A percentile compares a stretch with the other conserved stretches of the same genome.
phyloP scores from a whole-genome alignment of 2,888 invertebrate genomes.

The Platynereis dumerilii region DNA sequence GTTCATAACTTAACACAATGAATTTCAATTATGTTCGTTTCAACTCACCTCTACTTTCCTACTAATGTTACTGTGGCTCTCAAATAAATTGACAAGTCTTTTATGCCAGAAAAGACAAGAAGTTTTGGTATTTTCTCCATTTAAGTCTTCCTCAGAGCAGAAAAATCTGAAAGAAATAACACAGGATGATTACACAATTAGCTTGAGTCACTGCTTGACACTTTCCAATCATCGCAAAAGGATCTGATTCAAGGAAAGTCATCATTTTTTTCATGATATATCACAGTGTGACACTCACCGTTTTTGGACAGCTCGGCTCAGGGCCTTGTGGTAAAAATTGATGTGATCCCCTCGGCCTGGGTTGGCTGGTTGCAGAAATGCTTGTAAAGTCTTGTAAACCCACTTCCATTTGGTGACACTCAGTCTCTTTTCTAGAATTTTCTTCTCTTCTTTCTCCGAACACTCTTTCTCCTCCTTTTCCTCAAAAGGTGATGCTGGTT shows the following conservation, averaged over 20 bases:
- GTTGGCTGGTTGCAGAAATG: constrained; percentile 32
- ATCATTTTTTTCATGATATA: too few relatives aligned
- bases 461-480: constrained; percentile 47
- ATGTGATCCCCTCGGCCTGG: constrained; percentile 33
- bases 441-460: constrained; percentile 27
- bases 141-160: neutral
- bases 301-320: constrained; percentile 33
- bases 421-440: constrained; percentile 2
- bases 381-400: constrained; percentile 29
- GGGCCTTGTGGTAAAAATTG: constrained; percentile 35
- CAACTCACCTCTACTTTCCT: constrained; percentile 52
- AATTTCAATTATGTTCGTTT: neutral
- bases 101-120: constrained; percentile 48
- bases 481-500: constrained; percentile 58
- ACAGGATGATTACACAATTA: neutral
- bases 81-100: constrained; percentile 56
- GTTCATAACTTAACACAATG: neutral
- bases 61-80: constrained; percentile 46
- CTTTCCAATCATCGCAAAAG: too few relatives aligned
- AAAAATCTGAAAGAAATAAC: neutral
- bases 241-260: too few relatives aligned
- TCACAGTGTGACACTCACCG: constrained; percentile 26
- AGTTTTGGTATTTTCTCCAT: too few relatives aligned
- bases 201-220: too few relatives aligned
- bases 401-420: constrained; percentile 26